Evolutionary conservation across 2,797 vertebrate genomes (phyloP), one percentile per base, ranked within the genome.

Genomic region (Peromyscus eremicus): DNA sequence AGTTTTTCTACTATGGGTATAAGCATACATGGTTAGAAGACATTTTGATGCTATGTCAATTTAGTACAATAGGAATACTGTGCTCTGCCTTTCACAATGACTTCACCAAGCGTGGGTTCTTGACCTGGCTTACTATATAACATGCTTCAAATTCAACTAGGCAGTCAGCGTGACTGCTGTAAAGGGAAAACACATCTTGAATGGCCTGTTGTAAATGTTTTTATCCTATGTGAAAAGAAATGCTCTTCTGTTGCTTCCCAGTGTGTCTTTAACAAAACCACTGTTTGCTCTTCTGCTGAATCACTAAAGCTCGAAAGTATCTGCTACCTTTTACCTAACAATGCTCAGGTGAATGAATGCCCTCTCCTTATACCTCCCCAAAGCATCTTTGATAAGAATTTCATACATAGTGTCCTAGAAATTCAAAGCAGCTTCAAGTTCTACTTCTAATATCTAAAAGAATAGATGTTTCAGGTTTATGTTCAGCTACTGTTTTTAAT

Each of bases 381-480:
- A 19, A 52, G 46, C 27, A 49, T 49, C 46, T 77, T 76, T 32
- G 43, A 77, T 77, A 77, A 77, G 29, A 32, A 32, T 4, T 46
- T 77, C 46, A 77, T 6, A 32, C 76, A 49, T 49, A 17, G 68
- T 79, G 75, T 96, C 25, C 57, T 89, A 97, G 37, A 90, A 81
- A 91, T 88, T 84, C 40, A 93, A 82, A 96, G 81, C 64, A 49
- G 0, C 6, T 94, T 98, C 81, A 90, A 6, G 9, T 62, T 94
- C 3, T 92, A 23, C 81, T 96, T 91, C 95, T 89, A 77, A 93
- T 81, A 96, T 91, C 95, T 89, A 75, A 93, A 62, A 96, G 37
- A 91, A 95, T 91, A 94, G 95, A 90, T 91, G 12, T 79, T 94
- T 94, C 89, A 90, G 37, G n/a, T 92, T 76, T 92, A 77, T 79